phyloP scores from a whole-genome alignment of 1,140 invertebrate genomes.

The Solenopsis fugax region DNA sequence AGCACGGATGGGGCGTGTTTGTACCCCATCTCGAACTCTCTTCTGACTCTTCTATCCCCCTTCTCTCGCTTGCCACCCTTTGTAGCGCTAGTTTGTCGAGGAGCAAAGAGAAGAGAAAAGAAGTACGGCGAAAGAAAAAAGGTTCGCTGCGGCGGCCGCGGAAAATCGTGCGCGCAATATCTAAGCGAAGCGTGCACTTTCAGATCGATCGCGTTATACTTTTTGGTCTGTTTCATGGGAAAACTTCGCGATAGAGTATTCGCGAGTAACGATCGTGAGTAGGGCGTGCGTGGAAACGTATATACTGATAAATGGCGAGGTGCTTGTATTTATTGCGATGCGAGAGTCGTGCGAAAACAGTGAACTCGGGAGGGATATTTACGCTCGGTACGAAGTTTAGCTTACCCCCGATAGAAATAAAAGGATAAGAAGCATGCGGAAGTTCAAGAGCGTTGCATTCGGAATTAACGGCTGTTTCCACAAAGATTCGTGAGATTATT shows the following conservation, averaged over 20 bases:
- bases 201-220: slow-evolving; percentile 41
- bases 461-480: slow-evolving; percentile 43
- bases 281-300: slow-evolving; percentile 45
- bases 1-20: slow-evolving; percentile 56
- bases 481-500: slow-evolving; percentile 20
- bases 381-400: slow-evolving; percentile 34
- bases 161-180: slow-evolving; percentile 82
- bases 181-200: slow-evolving; percentile 68
- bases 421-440: slow-evolving; percentile 1
- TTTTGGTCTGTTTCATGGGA: slow-evolving; percentile 33
- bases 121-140: slow-evolving; percentile 64
- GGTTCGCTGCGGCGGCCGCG: slow-evolving; percentile 64
- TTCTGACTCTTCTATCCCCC: not conserved
- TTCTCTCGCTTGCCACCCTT: not conserved
- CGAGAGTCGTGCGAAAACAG: slow-evolving; percentile 43
- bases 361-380: slow-evolving; percentile 32
- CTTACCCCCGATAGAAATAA: not conserved
- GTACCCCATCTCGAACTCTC: slow-evolving; percentile 33
- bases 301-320: slow-evolving; percentile 44
- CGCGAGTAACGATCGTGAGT: slow-evolving; percentile 31
- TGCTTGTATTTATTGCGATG: slow-evolving; percentile 61
- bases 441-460: slow-evolving; percentile 34
- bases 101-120: slow-evolving; percentile 44
- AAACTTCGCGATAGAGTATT: slow-evolving; percentile 34
- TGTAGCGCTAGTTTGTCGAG: slow-evolving; percentile 45